phyloP scores from a whole-genome alignment of 2,888 invertebrate genomes.

The Drosophila mettleri region DNA sequence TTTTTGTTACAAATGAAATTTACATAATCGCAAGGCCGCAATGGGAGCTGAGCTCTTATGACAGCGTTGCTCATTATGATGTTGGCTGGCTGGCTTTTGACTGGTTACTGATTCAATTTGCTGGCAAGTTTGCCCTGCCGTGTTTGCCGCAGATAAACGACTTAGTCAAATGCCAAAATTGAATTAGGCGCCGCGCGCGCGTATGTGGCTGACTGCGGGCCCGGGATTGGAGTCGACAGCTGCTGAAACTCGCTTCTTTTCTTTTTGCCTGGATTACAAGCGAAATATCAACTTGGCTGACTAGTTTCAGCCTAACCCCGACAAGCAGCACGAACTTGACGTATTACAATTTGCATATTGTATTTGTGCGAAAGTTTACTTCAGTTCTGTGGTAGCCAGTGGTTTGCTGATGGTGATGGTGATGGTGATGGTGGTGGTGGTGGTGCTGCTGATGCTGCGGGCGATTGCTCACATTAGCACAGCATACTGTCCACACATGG shows the following conservation, averaged over 20 bases:
- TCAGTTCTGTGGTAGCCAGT: background rate
- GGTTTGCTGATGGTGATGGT: too few relatives aligned
- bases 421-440: constrained; percentile 14
- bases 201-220: constrained; percentile 34
- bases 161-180: constrained; percentile 67
- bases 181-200: constrained; percentile 50
- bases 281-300: background rate
- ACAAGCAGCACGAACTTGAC: constrained; percentile 30
- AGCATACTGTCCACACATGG: constrained; percentile 14
- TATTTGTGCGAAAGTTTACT: constrained; percentile 17
- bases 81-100: constrained; percentile 22
- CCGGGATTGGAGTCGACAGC: constrained; percentile 46
- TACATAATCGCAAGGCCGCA: constrained; percentile 63
- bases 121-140: constrained; percentile 43
- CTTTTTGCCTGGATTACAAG: constrained; percentile 8
- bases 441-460: constrained; percentile 3
- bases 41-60: constrained; percentile 18
- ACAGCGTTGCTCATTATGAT: constrained; percentile 30
- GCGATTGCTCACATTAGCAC: constrained; percentile 27
- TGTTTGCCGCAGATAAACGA: constrained; percentile 75
- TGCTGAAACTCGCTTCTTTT: constrained; percentile 22
- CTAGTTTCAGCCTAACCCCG: constrained; percentile 2
- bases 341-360: constrained; percentile 72
- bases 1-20: constrained; percentile 55
- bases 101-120: constrained; percentile 34